phyloP scores from a whole-genome alignment of 2,888 invertebrate species.

The Stenolophus ochropezus region DNA sequence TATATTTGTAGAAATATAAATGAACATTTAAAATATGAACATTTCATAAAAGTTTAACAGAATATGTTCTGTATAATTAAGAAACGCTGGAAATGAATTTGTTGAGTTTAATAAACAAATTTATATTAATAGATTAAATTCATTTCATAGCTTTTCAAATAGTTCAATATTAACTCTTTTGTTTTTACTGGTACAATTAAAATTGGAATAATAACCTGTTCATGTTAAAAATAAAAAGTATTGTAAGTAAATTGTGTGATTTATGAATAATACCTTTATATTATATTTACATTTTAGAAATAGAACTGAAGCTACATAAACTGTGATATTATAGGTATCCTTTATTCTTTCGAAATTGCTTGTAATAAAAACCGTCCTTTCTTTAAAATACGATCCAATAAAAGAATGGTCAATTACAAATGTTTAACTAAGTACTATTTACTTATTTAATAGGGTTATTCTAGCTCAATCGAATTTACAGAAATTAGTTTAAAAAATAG shows the following conservation, averaged over 20 bases:
- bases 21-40: slow-evolving; percentile 26
- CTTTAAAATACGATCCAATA: too few species aligned
- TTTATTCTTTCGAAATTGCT: too few species aligned
- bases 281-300: slow-evolving; percentile 38
- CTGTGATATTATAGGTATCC: too few species aligned
- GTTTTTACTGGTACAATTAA: slow-evolving; percentile 39
- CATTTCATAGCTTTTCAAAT: slow-evolving; percentile 48
- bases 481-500: too few species aligned
- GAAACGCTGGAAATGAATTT: slow-evolving; percentile 47
- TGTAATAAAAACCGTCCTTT: too few species aligned
- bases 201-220: slow-evolving; percentile 51
- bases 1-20: slow-evolving; percentile 55
- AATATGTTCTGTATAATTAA: slow-evolving; percentile 5
- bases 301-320: too few species aligned
- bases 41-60: slow-evolving; percentile 21
- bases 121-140: slow-evolving; percentile 38
- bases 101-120: slow-evolving; percentile 22
- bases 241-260: slow-evolving; percentile 33
- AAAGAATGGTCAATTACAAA: too few species aligned
- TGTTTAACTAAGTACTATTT: too few species aligned
- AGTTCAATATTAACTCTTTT: slow-evolving; percentile 13
- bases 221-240: slow-evolving; percentile 50
- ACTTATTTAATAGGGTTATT: too few species aligned
- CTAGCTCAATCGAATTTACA: too few species aligned
- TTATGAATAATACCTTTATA: slow-evolving; percentile 49